A percentile compares a stretch with the other conserved stretches of the same genome.
Evolutionary conservation across 2,797 vertebrate species (phyloP).

Genomic region (Ctenosaura bakeri): DNA sequence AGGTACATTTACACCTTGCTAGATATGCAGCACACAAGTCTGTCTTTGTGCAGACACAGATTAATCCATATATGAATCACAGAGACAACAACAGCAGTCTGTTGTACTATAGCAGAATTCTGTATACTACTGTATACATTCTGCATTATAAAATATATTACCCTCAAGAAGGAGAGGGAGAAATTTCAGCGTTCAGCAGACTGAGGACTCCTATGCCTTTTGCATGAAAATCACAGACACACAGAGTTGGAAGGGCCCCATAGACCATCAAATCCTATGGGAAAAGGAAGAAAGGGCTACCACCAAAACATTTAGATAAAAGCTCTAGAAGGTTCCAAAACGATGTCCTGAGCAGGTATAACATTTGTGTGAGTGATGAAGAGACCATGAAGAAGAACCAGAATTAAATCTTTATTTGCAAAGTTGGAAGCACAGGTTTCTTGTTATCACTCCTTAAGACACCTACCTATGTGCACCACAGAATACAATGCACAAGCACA

Average conservation of each 20-base stretch:
- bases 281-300: too few species aligned
- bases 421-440: neutral
- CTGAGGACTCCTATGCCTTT: neutral
- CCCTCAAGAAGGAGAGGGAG: neutral
- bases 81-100: neutral
- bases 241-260: too few species aligned
- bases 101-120: neutral
- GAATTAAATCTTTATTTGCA: neutral
- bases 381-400: neutral
- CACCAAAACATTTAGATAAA: too few species aligned
- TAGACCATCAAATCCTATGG: too few species aligned
- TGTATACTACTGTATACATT: neutral
- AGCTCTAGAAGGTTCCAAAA: too few species aligned
- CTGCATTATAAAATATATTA: constrained; percentile 4
- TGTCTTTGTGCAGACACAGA: neutral
- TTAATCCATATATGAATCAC: neutral
- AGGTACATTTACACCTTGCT: neutral
- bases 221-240: neutral
- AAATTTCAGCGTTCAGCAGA: neutral
- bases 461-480: neutral
- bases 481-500: neutral
- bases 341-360: too few species aligned
- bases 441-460: neutral
- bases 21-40: neutral
- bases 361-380: too few species aligned